Percentiles rank a stretch among this genome's conserved stretches.
Evolutionary conservation across 2,888 invertebrate genomes (phyloP).

Genomic region (Nymphalis urticae): DNA sequence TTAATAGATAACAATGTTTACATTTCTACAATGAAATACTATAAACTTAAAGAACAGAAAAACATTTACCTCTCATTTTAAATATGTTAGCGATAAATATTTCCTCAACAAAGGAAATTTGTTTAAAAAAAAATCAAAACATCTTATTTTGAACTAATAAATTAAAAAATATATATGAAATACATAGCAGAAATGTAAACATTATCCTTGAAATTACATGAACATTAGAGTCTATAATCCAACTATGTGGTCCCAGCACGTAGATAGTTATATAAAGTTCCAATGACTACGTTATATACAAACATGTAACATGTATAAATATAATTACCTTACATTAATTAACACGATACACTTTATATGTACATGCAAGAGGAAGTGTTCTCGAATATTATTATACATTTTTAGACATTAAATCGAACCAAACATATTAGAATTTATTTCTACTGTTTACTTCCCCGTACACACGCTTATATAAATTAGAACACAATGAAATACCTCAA

Average conservation of each 20-base stretch:
- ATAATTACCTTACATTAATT: constrained; percentile 23
- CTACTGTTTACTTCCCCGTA: too few species aligned
- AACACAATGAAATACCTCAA: too few species aligned
- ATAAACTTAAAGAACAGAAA: too few species aligned
- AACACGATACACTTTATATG: constrained; percentile 10
- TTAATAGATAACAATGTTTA: constrained; percentile 14
- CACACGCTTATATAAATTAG: too few species aligned
- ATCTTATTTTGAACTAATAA: too few species aligned
- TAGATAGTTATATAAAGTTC: constrained; percentile 28
- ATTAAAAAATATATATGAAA: background rate
- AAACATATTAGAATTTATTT: background rate
- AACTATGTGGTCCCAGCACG: constrained; percentile 53
- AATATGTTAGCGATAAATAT: too few species aligned
- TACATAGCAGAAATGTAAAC: background rate
- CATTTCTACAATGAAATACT: constrained; percentile 9
- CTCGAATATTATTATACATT: background rate
- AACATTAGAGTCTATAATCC: constrained; percentile 39
- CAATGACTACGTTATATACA: constrained; percentile 17
- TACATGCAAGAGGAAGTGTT: constrained; percentile 8
- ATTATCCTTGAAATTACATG: background rate
- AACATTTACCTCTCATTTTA: too few species aligned
- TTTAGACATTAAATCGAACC: background rate
- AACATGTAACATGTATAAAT: constrained; percentile 35
- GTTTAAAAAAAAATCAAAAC: too few species aligned
- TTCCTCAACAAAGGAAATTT: too few species aligned